Conservation (phyloP, 2,113 vertebrate genomes). For the Corvus hawaiiensis region DNA sequence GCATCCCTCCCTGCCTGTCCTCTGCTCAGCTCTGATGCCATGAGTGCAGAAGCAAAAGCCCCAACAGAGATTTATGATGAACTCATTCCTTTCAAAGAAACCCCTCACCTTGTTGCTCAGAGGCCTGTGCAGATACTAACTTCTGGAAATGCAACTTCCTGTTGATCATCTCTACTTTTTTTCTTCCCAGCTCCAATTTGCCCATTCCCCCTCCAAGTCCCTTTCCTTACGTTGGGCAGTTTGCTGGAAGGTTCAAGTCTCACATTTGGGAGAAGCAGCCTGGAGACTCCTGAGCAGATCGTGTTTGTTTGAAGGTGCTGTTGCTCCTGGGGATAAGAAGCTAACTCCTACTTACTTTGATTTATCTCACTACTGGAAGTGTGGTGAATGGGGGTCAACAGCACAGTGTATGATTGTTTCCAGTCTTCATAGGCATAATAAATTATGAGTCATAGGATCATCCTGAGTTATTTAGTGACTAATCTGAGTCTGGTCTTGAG, state of each 20-base stretch:
- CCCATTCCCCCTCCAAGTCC: neutral
- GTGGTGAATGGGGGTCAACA: neutral
- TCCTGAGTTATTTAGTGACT: constrained; percentile 21
- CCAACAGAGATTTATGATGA: neutral
- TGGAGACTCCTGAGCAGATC: neutral
- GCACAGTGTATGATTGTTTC: neutral
- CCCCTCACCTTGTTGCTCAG: neutral
- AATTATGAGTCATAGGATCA: constrained; percentile 13
- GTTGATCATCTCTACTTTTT: neutral
- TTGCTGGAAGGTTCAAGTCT: neutral
- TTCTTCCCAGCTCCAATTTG: neutral
- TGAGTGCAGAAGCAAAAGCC: neutral
- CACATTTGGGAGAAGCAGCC: neutral
- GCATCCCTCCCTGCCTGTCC: neutral
- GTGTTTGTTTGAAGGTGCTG: neutral
- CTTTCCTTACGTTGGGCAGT: neutral
- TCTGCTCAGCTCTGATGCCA: neutral
- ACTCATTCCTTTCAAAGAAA: neutral
- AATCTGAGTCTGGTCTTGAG: constrained; percentile 12
- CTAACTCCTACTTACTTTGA: neutral
- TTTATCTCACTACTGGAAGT: neutral
- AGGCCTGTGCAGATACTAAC: neutral
- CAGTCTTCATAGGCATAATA: neutral
- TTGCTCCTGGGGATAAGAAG: neutral
- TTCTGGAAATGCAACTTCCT: neutral